phyloP scores from a whole-genome alignment of 2,113 vertebrate species.

The Pungitius pungitius region DNA sequence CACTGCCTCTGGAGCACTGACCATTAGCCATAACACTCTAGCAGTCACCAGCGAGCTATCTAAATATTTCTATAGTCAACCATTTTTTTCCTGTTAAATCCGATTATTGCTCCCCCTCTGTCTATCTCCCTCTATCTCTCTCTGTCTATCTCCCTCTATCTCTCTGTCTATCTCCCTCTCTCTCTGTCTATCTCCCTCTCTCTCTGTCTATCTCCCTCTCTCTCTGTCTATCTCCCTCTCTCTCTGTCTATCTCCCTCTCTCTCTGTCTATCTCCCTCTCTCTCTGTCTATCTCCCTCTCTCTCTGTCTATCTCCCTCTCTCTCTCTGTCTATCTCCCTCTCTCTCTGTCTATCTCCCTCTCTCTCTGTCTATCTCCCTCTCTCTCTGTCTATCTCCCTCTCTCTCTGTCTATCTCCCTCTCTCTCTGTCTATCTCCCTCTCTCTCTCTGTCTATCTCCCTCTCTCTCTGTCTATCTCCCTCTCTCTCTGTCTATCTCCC shows the following conservation, averaged over 20 bases:
- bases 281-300: neutral
- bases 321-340: neutral
- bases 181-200: neutral
- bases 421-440: neutral
- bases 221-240: neutral
- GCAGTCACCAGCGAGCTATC: constrained; percentile 36
- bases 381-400: neutral
- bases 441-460: neutral
- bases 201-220: neutral
- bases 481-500: neutral
- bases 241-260: neutral
- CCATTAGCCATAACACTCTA: constrained; percentile 49
- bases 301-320: no score
- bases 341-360: neutral
- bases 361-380: neutral
- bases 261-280: neutral
- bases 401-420: neutral
- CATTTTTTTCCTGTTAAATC: neutral
- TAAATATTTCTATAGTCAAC: constrained; percentile 24
- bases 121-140: neutral
- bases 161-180: neutral
- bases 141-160: neutral
- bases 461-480: no score
- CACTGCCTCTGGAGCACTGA: constrained; percentile 44
- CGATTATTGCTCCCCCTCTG: neutral